Evolutionary conservation across 2,888 invertebrate genomes (phyloP), one percentile per base, ranked within the genome.

Genomic region (Nyleta sp.): DNA sequence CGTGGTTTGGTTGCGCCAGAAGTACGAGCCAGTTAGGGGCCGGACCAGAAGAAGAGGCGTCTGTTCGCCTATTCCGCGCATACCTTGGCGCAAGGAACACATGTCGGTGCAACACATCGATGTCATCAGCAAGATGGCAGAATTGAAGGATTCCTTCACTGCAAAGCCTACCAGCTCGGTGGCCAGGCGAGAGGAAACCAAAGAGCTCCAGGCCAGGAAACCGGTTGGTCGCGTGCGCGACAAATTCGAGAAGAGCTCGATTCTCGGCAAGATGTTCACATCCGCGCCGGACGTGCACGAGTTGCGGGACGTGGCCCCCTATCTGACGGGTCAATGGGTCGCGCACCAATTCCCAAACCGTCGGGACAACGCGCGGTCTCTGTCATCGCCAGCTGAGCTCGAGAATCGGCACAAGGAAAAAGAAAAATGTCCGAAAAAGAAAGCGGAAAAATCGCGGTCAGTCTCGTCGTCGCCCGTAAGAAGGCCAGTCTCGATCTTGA

Each of bases 61-160:
- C n/a, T 93, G 95, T 0, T 95, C 95, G 0, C 88, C 90, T 11
- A 94, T 95, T 55, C 94, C 93, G 7, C 92, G 93, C 38, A 91
- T 93, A 33, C 94, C 94, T 0, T 91, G 95, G 31, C 92, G 94
- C 33, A 91, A 93, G 0, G 94, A 94, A 65, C 95, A 96, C 86
- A 93, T 96, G 11, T 94, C 94, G 80, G 96, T 97, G 96, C 96
- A 97, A 0, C 96, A 95, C 85, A 96, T 97, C 81, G 96, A 97
- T 84, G 94, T 97, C n/a, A 97, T 97, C 84, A 96, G 96, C 83
- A 96, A 97, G 91, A 93, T 96, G 65, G 96, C 96, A 0, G 92
- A 94, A 0, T 91, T 95, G 31, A 89, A 90, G 68, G 88, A 87
- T 2, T 81, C 82, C 0, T 50, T 80, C 0, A 67, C 70, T 5